phyloP scores from a whole-genome alignment of 2,888 invertebrate genomes.

The Dolomedes plantarius region DNA sequence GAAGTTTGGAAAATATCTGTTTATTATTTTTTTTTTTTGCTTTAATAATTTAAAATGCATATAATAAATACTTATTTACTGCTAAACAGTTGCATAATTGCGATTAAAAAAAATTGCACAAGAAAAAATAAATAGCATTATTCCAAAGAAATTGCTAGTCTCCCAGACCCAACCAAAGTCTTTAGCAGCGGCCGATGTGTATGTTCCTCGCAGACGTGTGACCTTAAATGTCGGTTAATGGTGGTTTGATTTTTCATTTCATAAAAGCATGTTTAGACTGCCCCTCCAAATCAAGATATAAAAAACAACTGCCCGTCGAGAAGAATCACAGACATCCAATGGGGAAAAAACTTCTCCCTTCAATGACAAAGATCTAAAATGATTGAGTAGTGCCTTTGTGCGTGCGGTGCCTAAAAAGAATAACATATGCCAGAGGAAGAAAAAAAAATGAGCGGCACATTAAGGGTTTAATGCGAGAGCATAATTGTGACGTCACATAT shows the following conservation, averaged over 20 bases:
- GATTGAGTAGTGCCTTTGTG: constrained; percentile 50
- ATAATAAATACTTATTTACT: no score
- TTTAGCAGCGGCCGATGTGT: no score
- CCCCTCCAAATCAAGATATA: not conserved
- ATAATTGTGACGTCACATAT: constrained; percentile 57
- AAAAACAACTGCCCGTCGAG: not conserved
- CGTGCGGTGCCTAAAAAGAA: not conserved
- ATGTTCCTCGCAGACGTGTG: no score
- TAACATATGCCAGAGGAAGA: not conserved
- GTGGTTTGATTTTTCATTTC: not conserved
- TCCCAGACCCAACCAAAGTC: no score
- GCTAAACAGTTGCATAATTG: no score
- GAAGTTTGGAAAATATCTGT: no score
- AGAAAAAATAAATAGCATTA: no score
- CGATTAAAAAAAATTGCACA: no score
- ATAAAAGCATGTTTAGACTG: not conserved
- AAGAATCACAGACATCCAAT: not conserved
- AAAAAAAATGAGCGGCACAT: constrained; percentile 28
- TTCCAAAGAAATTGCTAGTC: no score
- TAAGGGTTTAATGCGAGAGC: constrained; percentile 59
- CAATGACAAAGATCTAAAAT: constrained; percentile 47
- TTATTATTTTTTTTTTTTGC: no score
- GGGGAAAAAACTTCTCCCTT: not conserved
- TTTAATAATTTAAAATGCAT: no score
- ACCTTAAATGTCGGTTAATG: not conserved